A percentile compares a stretch with the other conserved stretches of the same genome.
These are phyloP conservation scores for Ctenoplectra terminalis DNA, from an alignment of 1,140 invertebrate genomes.

Conservation along the genomic window DNA sequence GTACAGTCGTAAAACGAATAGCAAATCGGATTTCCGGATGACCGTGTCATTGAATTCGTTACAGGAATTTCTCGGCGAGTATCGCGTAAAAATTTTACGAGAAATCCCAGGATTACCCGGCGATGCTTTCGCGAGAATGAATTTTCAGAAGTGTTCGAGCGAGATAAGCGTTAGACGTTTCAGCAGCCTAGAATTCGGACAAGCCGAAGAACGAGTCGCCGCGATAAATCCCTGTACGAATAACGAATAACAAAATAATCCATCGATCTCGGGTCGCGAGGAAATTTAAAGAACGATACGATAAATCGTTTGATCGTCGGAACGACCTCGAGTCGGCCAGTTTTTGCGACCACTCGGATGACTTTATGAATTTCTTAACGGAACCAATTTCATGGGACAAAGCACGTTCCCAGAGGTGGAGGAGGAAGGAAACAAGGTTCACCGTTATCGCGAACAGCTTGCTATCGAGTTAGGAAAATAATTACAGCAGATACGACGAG, in stretches of 20 bases:
- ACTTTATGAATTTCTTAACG: constrained; percentile 25
- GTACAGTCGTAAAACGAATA: neutral
- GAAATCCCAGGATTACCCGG: neutral
- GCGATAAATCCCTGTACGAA: neutral
- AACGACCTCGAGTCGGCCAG: neutral
- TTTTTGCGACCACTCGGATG: neutral
- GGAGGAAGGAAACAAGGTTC: constrained; percentile 3
- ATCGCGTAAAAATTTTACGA: neutral
- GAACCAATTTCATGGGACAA: constrained; percentile 22
- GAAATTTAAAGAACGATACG: neutral
- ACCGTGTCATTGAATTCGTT: neutral
- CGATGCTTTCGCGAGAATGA: neutral
- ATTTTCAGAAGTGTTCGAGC: neutral
- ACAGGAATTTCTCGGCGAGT: neutral
- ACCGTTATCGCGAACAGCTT: constrained; percentile 16
- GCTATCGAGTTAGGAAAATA: constrained; percentile 56
- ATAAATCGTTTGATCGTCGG: neutral
- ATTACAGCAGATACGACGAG: constrained; percentile 35
- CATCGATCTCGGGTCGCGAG: neutral
- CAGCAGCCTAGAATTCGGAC: neutral
- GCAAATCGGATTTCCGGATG: neutral
- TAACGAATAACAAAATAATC: neutral
- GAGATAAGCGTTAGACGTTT: neutral
- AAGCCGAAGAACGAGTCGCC: neutral
- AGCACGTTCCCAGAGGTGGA: neutral